These are phyloP conservation scores for Mimachlamys varia DNA, from an alignment of 2,888 invertebrate genomes.

Conservation along the genomic window DNA sequence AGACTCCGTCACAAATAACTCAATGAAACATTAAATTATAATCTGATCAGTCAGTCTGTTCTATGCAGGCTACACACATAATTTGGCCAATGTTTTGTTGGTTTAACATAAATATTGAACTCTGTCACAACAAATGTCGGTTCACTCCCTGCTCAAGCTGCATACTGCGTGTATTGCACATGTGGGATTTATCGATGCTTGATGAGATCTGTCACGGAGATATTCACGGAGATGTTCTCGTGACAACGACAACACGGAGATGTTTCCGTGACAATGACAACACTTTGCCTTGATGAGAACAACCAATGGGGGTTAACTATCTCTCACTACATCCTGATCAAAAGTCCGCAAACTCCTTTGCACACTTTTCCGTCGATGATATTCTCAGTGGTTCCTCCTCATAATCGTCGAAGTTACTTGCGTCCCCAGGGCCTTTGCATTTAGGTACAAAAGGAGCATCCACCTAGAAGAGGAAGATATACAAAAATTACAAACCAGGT, in stretches of 20 bases:
- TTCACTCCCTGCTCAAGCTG: constrained; percentile 36
- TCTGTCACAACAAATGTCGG: background rate
- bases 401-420: constrained; percentile 99
- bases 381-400: constrained; percentile 99
- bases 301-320: constrained; percentile 37
- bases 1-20: background rate
- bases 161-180: constrained; percentile 51
- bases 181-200: constrained; percentile 47
- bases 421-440: constrained; percentile 99
- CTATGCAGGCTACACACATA: constrained; percentile 33
- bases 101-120: constrained; percentile 33
- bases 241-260: constrained; percentile 11
- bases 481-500: background rate
- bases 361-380: constrained; percentile 99
- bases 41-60: constrained; percentile 26
- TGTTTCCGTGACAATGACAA: background rate
- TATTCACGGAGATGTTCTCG: constrained; percentile 17
- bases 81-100: background rate
- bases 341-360: constrained; percentile 99
- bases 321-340: constrained; percentile 57
- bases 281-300: constrained; percentile 25
- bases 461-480: constrained; percentile 83
- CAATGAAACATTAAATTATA: constrained; percentile 17
- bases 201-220: constrained; percentile 26
- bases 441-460: constrained; percentile 99